Percentiles rank a stretch among this genome's conserved stretches.
These are phyloP conservation scores for Desoria tigrina DNA, from an alignment of 2,888 invertebrate species.

Conservation along the genomic window DNA sequence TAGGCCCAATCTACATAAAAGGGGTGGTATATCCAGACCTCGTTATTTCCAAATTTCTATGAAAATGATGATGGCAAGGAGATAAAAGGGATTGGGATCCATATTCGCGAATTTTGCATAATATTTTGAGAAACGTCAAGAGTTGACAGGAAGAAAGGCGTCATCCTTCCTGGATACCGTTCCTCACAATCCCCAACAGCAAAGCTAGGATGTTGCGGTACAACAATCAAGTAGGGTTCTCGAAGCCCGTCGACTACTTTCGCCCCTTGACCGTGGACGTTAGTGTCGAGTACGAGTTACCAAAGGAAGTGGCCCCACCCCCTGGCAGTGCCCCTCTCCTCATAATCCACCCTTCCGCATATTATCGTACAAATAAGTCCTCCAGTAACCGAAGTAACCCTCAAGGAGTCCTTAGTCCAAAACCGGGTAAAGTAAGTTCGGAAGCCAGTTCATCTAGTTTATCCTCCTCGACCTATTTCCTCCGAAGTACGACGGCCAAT, in stretches of 20 bases:
- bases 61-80: too few relatives aligned
- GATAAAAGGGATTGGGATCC: too few relatives aligned
- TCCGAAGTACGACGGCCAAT: too few relatives aligned
- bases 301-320: slow-evolving; percentile 76
- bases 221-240: slow-evolving; percentile 36
- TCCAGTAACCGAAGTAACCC: slow-evolving; percentile 55
- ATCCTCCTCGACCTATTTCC: neutral
- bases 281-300: slow-evolving; percentile 87
- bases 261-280: slow-evolving; percentile 86
- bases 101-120: too few relatives aligned
- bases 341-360: slow-evolving; percentile 88
- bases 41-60: too few relatives aligned
- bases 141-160: too few relatives aligned
- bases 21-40: too few relatives aligned
- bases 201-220: slow-evolving; percentile 38
- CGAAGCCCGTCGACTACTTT: slow-evolving; percentile 67
- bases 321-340: slow-evolving; percentile 76
- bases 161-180: too few relatives aligned
- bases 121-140: too few relatives aligned
- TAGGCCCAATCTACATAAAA: too few relatives aligned
- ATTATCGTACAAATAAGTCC: slow-evolving; percentile 64
- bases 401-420: slow-evolving; percentile 7
- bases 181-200: too few relatives aligned
- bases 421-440: slow-evolving; percentile 22
- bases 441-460: slow-evolving; percentile 4